A percentile compares a stretch with the other conserved stretches of the same genome.
These are phyloP conservation scores for Myotis pilosus DNA, from an alignment of 2,797 vertebrate genomes.

Conservation along the genomic window DNA sequence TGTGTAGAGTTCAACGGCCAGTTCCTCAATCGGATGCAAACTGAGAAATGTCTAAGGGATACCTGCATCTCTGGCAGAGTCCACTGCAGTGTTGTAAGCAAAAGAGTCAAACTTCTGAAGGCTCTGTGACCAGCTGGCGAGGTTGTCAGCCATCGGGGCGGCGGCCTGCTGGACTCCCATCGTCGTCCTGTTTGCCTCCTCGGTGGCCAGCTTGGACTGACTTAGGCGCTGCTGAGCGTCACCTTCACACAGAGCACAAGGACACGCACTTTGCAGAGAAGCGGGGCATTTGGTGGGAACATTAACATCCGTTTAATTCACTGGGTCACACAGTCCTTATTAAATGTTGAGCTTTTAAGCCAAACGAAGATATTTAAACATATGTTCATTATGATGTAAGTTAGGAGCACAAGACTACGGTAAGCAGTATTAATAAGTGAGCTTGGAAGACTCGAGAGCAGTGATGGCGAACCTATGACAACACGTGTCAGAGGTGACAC, in stretches of 20 bases:
- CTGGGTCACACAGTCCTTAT: background rate
- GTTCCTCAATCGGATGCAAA: background rate
- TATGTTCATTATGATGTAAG: background rate
- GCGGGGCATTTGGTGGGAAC: background rate
- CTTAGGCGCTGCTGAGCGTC: conserved; percentile 87
- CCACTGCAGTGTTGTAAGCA: conserved; percentile 88
- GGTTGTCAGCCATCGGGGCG: conserved; percentile 86
- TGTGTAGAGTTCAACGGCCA: background rate
- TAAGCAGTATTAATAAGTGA: background rate
- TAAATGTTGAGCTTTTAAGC: background rate
- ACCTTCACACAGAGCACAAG: conserved; percentile 78
- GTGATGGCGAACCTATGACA: too few relatives aligned
- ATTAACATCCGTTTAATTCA: background rate
- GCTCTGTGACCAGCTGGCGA: conserved; percentile 90
- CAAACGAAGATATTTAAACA: background rate
- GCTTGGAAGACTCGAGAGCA: background rate
- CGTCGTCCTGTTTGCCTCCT: conserved; percentile 87
- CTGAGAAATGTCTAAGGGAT: background rate
- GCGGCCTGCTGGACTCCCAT: conserved; percentile 85
- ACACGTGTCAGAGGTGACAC: too few relatives aligned
- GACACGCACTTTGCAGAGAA: conserved; percentile 14
- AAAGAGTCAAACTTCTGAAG: conserved; percentile 88
- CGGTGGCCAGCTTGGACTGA: conserved; percentile 85
- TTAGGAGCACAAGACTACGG: background rate
- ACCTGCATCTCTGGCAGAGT: conserved; percentile 93